phyloP scores from a whole-genome alignment of 2,888 invertebrate species.

The Lucinisca nassula region DNA sequence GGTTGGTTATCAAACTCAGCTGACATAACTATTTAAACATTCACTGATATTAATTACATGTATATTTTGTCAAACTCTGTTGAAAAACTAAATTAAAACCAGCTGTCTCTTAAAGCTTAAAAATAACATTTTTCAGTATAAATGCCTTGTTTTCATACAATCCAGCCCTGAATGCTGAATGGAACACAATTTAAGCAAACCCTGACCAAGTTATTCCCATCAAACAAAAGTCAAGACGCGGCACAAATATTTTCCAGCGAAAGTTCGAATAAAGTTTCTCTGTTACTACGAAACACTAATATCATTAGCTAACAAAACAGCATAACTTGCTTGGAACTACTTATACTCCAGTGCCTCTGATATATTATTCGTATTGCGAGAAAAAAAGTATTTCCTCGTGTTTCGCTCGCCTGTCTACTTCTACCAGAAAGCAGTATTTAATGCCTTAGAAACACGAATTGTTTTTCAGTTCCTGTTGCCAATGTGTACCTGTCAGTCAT shows the following conservation, averaged over 20 bases:
- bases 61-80: too few species aligned
- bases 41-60: too few species aligned
- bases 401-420: too few species aligned
- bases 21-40: constrained; percentile 57
- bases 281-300: background rate
- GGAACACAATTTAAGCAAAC: too few species aligned
- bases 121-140: too few species aligned
- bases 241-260: background rate
- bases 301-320: constrained; percentile 6
- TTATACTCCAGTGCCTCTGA: background rate
- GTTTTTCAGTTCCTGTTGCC: background rate
- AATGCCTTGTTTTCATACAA: too few species aligned
- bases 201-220: too few species aligned
- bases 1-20: constrained; percentile 79
- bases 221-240: background rate
- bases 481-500: constrained; percentile 5
- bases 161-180: too few species aligned
- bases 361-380: too few species aligned
- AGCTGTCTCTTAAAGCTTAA: too few species aligned
- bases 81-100: too few species aligned
- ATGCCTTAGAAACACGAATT: background rate
- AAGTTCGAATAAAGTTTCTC: background rate
- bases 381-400: too few species aligned
- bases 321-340: background rate
- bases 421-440: background rate